These are phyloP conservation scores for Leptinotarsa haldemani DNA, from an alignment of 2,888 invertebrate species.

Conservation along the genomic window DNA sequence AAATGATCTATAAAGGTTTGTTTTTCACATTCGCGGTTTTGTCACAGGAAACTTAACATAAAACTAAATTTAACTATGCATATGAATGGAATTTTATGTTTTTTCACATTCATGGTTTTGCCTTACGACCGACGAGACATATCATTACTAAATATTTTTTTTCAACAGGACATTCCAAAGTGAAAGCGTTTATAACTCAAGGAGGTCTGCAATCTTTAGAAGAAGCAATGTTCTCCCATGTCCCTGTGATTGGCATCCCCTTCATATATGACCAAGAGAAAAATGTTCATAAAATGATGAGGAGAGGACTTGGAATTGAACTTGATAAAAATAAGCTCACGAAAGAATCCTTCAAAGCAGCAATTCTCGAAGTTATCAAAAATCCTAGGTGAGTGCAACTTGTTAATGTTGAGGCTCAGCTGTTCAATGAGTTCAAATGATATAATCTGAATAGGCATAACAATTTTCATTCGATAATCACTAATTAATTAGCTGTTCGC, in stretches of 20 bases:
- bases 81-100: too few species aligned
- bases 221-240: conserved; percentile 48
- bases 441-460: too few species aligned
- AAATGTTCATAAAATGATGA: conserved; percentile 49
- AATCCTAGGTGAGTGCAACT: conserved; percentile 50
- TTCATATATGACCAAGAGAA: conserved; percentile 52
- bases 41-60: too few species aligned
- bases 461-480: too few species aligned
- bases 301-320: conserved; percentile 47
- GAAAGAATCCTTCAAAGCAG: conserved; percentile 46
- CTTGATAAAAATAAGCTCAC: conserved; percentile 13
- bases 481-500: too few species aligned
- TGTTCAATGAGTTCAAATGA: too few species aligned
- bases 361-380: conserved; percentile 53
- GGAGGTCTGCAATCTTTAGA: conserved; percentile 51
- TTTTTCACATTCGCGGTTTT: too few species aligned
- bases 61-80: too few species aligned
- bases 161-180: conserved; percentile 51
- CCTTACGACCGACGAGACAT: too few species aligned
- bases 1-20: too few species aligned
- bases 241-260: conserved; percentile 55
- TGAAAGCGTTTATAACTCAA: conserved; percentile 55
- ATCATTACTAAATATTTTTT: neutral
- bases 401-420: too few species aligned
- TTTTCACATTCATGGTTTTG: too few species aligned